Conservation (phyloP, 2,888 invertebrate species). For the Celastrina argiolus region DNA sequence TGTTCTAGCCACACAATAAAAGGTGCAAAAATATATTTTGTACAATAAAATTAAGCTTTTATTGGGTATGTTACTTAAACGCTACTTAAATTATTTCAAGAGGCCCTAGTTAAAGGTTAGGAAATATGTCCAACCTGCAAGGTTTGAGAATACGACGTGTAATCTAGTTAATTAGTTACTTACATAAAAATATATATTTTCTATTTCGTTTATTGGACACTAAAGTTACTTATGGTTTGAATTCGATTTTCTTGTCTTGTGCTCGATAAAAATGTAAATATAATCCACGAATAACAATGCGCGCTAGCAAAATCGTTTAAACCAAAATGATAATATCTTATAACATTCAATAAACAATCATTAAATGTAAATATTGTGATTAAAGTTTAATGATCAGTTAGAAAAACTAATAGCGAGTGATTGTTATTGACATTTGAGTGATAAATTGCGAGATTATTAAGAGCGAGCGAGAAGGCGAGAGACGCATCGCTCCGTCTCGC, state of each 20-base stretch:
- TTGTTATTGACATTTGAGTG: slow-evolving; percentile 6
- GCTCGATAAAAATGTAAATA: not conserved
- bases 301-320: not conserved
- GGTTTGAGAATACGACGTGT: no score
- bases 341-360: not conserved
- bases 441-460: not conserved
- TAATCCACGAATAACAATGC: not conserved
- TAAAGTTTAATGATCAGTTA: slow-evolving; percentile 27
- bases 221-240: no score
- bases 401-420: not conserved
- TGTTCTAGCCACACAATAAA: not conserved
- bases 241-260: not conserved
- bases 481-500: not conserved
- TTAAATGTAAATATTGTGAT: not conserved
- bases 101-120: no score
- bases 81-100: no score
- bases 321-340: not conserved
- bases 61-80: no score
- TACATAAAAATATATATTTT: no score
- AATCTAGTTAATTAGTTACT: no score
- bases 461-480: slow-evolving; percentile 10
- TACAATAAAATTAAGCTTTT: no score
- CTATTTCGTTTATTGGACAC: no score
- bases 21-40: not conserved
- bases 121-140: no score